phyloP scores from a whole-genome alignment of 2,888 invertebrate genomes.

The Synergus itoensis region DNA sequence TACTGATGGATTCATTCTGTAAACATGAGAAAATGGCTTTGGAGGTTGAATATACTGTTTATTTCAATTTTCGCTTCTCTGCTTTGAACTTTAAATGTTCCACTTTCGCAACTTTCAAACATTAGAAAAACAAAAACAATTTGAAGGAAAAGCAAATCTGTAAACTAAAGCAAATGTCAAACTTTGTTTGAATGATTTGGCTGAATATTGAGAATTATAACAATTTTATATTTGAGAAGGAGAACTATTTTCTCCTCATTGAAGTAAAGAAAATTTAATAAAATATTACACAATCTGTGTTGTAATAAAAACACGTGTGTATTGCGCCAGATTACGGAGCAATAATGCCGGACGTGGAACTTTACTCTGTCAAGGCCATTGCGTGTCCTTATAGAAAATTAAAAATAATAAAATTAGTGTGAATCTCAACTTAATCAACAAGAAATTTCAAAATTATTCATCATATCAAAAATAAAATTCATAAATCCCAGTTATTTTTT shows the following conservation, averaged over 20 bases:
- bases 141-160: not conserved
- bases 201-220: not conserved
- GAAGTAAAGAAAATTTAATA: not conserved
- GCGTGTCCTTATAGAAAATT: slow-evolving; percentile 3
- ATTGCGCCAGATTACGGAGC: not conserved
- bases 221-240: not conserved
- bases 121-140: not conserved
- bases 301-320: slow-evolving; percentile 1
- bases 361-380: slow-evolving; percentile 20
- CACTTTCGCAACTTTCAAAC: not conserved
- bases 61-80: not conserved
- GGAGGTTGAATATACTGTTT: not conserved
- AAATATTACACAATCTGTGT: slow-evolving; percentile 5
- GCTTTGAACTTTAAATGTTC: not conserved
- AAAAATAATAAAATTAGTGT: not conserved
- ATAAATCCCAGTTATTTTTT: not conserved
- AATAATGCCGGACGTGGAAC: slow-evolving; percentile 21
- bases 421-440: not conserved
- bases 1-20: not conserved
- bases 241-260: not conserved
- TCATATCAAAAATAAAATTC: too few species aligned
- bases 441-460: not conserved
- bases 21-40: not conserved
- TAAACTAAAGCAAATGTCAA: not conserved
- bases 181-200: not conserved